Conservation (phyloP, 1,140 invertebrate genomes). For the Archivesica marissinica region DNA sequence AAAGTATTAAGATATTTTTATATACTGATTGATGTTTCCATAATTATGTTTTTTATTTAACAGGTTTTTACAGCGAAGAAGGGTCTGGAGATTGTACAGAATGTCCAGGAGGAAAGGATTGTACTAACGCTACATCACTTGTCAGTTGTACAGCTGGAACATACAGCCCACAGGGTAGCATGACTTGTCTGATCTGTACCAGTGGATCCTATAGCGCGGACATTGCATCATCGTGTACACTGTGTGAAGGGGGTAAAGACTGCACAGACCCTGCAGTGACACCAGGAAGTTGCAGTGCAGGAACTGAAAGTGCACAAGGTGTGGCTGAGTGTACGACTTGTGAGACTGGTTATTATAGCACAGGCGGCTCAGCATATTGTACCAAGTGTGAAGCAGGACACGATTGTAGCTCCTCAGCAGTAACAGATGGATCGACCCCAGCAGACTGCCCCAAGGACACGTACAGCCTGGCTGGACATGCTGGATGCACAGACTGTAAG, state of each 20-base stretch:
- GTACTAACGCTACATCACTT: constrained; percentile 39
- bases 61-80: constrained; percentile 63
- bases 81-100: constrained; percentile 63
- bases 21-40: too few species aligned
- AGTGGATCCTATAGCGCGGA: constrained; percentile 57
- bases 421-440: constrained; percentile 34
- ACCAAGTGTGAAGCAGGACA: constrained; percentile 67
- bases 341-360: constrained; percentile 64
- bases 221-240: constrained; percentile 66
- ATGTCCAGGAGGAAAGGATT: constrained; percentile 72
- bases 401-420: constrained; percentile 37
- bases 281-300: constrained; percentile 65
- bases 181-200: constrained; percentile 47
- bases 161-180: constrained; percentile 49
- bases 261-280: constrained; percentile 54
- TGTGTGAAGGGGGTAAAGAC: constrained; percentile 68
- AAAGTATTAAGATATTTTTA: too few species aligned
- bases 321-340: constrained; percentile 55
- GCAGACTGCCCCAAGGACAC: constrained; percentile 57
- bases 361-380: constrained; percentile 52
- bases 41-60: background rate
- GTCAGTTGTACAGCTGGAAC: constrained; percentile 62
- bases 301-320: constrained; percentile 68
- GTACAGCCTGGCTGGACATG: constrained; percentile 64
- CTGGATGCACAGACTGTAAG: constrained; percentile 64